Base-by-base conservation (phyloP, 2,888 invertebrate genomes). In the Nomada ruficornis region DNA sequence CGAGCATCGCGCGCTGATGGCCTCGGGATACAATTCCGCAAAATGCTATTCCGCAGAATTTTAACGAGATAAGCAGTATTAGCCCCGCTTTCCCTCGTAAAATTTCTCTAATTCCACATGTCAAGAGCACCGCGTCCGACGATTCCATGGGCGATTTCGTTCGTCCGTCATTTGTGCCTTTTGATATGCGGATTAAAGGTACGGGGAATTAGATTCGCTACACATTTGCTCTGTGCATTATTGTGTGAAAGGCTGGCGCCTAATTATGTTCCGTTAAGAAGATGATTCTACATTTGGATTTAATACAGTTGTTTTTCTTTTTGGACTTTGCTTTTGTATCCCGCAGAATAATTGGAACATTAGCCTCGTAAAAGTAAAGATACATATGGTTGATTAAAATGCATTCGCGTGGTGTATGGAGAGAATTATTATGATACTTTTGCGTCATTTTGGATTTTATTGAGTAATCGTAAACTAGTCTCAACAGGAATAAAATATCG, bases 1-100 rank as follows among this genome's bases (percentile, higher is more conserved):
- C 52, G 59, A 59, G n/a, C 69, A 69, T 47, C 9, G 50, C 69
- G 54, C 47, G 74, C 26, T 59, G 36, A 74, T 74, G 74, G 64
- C 74, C 74, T 4, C 54, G 59, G 57, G 50, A 72, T 64, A 69
- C 68, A 71, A 76, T 73, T 72, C 36, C 54, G 29, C 23, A 29
- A 54, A 76, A 76, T 26, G 83, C 57, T 68, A 36, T 71, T 63
- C 67, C 68, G n/a, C 71, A 47, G 52, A 67, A 76, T 76, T 82
- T 67, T 70, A 76, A 73, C 55, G 54, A 64, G 59, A 73, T 73
- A 63, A 57, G 63, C 67, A 29, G 63, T 52, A 52, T 80, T 72
- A 72, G 10, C n/a, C 10, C 55, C 29, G 60, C 55, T 67, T 62
- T 36, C 60, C 52, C 50, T 55, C 50, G 36, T 64, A 55, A 72